Evolutionary conservation across 2,797 vertebrate species (phyloP), one percentile per base, ranked within the genome.

Genomic region (Babyrousa celebensis): DNA sequence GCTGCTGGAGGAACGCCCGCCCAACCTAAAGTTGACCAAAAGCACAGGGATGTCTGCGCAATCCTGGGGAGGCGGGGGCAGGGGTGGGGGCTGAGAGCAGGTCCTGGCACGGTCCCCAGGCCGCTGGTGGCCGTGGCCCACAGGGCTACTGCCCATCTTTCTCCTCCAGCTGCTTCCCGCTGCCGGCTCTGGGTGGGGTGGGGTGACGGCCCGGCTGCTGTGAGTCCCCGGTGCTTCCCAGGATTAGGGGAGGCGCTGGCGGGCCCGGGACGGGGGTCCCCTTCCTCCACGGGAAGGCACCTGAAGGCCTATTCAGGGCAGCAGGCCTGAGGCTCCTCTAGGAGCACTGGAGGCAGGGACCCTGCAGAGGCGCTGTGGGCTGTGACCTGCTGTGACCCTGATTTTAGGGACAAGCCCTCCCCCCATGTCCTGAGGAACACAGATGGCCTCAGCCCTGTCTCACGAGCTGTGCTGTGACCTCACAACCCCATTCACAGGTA

Each of bases 161-260:
- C 74, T 86, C 78, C 40, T 62, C 79, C 84, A 94, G 88, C 85
- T 62, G 70, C 85, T 92, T 94, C 91, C 91, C 78, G 90, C 27
- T 29, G 29, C 63, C 0, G 21, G 21, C 58, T 20, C 58, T 32
- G 72, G 48, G 85, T 5, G 65, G 70, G 12, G 9, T 0, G 10
- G 88, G 89, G 23, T 23, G 0, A 15, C 21, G n/a, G 18, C 54
- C 32, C 32, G 40, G 94, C 56, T 80, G 23, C 84, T 27, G n/a
- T 18, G 68, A 2, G 4, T 17, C 12, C 27, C 29, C 3, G 36
- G 36, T n/a, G 77, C 20, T 56, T 4, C 86, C 56, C 1, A 1
- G 20, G n/a, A 15, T 29, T 36, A 5, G 52, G 36, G 82, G 54
- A 36, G 21, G 54, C 18, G 20, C 25, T 9, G 25, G 17, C 2